These are phyloP conservation scores for Cherax destructor DNA, from an alignment of 1,140 invertebrate species.

Conservation along the genomic window DNA sequence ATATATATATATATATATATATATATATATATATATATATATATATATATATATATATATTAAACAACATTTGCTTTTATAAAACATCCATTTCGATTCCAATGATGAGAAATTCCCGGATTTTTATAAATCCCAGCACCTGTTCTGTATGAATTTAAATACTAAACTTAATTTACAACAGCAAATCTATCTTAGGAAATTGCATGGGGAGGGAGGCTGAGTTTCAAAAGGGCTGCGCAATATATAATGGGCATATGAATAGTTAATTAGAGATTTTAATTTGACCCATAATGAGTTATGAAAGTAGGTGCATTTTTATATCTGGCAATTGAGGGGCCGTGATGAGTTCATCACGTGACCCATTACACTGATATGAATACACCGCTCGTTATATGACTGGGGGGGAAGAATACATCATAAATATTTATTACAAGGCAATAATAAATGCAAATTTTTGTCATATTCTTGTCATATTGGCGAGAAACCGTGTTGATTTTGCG, in stretches of 20 bases:
- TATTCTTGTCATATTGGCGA: not conserved
- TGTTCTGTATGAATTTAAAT: too few species aligned
- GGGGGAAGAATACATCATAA: not conserved
- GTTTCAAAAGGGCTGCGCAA: not conserved
- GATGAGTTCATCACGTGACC: slow-evolving; percentile 10
- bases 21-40: too few species aligned
- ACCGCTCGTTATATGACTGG: not conserved
- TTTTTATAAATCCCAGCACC: too few species aligned
- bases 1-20: too few species aligned
- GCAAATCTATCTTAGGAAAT: too few species aligned
- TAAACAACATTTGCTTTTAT: too few species aligned
- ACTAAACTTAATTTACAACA: too few species aligned
- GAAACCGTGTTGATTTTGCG: too few species aligned
- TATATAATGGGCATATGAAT: not conserved
- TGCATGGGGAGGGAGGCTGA: too few species aligned
- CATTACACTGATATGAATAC: not conserved
- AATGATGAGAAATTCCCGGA: too few species aligned
- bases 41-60: too few species aligned
- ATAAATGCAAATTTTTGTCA: not conserved
- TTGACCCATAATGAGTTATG: slow-evolving; percentile 1
- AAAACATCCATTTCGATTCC: too few species aligned
- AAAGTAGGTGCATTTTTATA: not conserved
- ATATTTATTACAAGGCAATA: not conserved
- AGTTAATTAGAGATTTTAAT: not conserved
- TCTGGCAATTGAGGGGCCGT: not conserved